These are phyloP conservation scores for Hypsopygia costalis DNA, from an alignment of 2,888 invertebrate species.

Conservation along the genomic window DNA sequence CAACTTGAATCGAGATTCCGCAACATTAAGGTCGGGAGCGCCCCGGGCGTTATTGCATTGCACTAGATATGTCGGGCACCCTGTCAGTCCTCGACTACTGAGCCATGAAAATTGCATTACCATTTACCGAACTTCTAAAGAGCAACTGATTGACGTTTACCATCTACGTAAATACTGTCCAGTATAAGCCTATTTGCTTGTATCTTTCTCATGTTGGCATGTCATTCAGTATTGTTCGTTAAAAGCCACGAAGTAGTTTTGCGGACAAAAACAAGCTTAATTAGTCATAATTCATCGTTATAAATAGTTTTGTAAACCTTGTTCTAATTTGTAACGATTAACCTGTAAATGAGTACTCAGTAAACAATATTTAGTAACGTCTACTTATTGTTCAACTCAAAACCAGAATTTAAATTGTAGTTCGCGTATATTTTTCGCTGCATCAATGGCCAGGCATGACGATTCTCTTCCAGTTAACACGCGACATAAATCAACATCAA, in stretches of 20 bases:
- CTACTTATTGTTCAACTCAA: too few species aligned
- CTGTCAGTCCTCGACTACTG: conserved; percentile 42
- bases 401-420: too few species aligned
- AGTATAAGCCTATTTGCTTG: not conserved
- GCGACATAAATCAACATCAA: not conserved
- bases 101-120: conserved; percentile 41
- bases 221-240: not conserved
- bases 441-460: too few species aligned
- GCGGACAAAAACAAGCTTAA: not conserved
- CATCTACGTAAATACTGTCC: conserved; percentile 37
- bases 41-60: conserved; percentile 57
- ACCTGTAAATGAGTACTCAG: not conserved
- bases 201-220: not conserved
- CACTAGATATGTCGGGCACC: conserved; percentile 60
- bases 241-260: not conserved
- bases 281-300: not conserved
- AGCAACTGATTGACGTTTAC: conserved; percentile 41
- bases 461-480: too few species aligned
- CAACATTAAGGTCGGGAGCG: conserved; percentile 67
- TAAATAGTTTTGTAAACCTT: not conserved
- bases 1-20: conserved; percentile 29
- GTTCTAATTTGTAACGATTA: not conserved
- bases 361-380: too few species aligned
- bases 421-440: too few species aligned
- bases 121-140: conserved; percentile 47